These are phyloP conservation scores for Drosophila macrothrix DNA, from an alignment of 2,888 invertebrate species.

Conservation along the genomic window DNA sequence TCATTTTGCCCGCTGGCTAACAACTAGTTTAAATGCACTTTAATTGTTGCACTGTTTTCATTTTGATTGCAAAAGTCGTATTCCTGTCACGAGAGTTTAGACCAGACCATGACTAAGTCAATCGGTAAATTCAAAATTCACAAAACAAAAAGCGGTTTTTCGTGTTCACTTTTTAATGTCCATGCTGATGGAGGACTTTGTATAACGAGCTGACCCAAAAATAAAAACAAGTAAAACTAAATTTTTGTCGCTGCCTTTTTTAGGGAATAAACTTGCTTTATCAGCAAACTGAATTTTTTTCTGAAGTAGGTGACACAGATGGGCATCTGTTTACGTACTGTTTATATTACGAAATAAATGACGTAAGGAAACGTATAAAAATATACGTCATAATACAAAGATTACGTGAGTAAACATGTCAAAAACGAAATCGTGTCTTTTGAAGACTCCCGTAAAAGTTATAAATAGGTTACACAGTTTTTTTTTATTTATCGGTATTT, in stretches of 20 bases:
- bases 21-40: constrained; percentile 37
- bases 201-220: constrained; percentile 45
- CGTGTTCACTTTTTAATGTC: constrained; percentile 33
- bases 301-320: background rate
- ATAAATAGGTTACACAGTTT: no score
- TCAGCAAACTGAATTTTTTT: background rate
- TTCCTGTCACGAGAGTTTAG: constrained; percentile 17
- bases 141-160: constrained; percentile 21
- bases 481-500: background rate
- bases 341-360: background rate
- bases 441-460: background rate
- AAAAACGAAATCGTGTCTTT: background rate
- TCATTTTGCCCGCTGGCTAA: background rate
- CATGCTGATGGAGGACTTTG: constrained; percentile 45
- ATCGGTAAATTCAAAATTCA: constrained; percentile 19
- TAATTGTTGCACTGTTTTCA: constrained; percentile 37
- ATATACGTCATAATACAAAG: background rate
- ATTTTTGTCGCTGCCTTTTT: constrained; percentile 1
- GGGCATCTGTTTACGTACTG: background rate
- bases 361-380: background rate
- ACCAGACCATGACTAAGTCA: constrained; percentile 38
- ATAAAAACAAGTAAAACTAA: background rate
- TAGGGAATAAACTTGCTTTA: constrained; percentile 23
- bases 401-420: background rate
- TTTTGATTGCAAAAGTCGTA: constrained; percentile 19